Percentiles rank a stretch among this genome's conserved stretches.
phyloP scores from a whole-genome alignment of 2,113 vertebrate species.

The Anser brachyrhynchus region DNA sequence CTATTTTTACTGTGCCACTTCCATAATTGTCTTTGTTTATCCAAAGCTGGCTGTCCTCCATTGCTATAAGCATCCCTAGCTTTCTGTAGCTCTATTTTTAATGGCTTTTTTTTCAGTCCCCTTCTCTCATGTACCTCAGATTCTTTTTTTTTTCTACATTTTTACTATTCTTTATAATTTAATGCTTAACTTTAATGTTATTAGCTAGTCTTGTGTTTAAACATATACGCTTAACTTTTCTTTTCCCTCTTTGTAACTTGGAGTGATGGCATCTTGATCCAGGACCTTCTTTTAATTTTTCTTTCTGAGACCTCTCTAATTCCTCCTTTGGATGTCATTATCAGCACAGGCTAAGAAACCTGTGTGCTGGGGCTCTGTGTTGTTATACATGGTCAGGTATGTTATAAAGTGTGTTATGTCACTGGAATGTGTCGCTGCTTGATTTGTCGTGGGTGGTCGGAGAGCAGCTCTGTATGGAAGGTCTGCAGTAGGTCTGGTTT shows the following conservation, averaged over 20 bases:
- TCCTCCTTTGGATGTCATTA: background rate
- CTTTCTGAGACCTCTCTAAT: background rate
- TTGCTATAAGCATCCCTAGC: conserved; percentile 31
- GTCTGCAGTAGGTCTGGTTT: background rate
- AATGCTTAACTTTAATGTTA: background rate
- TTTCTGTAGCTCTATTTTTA: conserved; percentile 47
- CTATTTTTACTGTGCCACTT: conserved; percentile 52
- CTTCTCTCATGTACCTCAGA: background rate
- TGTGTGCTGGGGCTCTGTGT: background rate
- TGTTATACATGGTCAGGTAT: rapidly evolving
- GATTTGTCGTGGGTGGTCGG: background rate
- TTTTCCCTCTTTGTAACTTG: background rate
- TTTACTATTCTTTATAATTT: background rate
- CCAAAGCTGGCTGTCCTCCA: conserved; percentile 17
- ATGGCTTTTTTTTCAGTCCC: background rate
- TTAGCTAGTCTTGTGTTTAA: background rate
- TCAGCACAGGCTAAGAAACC: background rate
- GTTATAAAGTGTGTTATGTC: rapidly evolving
- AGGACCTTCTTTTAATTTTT: background rate
- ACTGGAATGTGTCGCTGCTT: background rate
- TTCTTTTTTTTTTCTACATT: background rate
- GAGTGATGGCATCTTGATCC: background rate
- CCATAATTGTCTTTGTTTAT: conserved; percentile 53
- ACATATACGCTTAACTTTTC: background rate
- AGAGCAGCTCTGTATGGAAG: background rate